These are phyloP conservation scores for Saguinus imperator DNA, from an alignment of 2,113 vertebrate species.

Conservation along the genomic window DNA sequence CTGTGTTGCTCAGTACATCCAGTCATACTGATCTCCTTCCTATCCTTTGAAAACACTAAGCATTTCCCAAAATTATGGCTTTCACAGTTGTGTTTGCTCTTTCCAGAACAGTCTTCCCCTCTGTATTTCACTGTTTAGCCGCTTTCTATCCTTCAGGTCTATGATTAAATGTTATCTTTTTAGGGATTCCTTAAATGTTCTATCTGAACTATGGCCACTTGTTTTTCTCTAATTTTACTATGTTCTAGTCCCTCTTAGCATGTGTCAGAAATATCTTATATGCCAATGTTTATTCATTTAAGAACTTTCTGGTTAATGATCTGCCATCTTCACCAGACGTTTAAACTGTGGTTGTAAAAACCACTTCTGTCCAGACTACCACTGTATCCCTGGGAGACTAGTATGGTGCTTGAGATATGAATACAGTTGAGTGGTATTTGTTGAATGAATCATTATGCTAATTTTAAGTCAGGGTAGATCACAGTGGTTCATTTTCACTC, in stretches of 20 bases:
- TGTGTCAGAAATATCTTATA: neutral
- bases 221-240: neutral
- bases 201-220: neutral
- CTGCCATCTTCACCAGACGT: neutral
- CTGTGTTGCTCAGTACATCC: neutral
- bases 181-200: neutral
- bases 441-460: slow-evolving; percentile 32
- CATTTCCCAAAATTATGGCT: neutral
- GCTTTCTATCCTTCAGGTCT: neutral
- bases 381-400: neutral
- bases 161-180: neutral
- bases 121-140: neutral
- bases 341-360: neutral
- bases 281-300: neutral
- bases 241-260: neutral
- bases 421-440: neutral
- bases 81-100: neutral
- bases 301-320: neutral
- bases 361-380: neutral
- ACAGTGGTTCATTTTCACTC: neutral
- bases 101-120: neutral
- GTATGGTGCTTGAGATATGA: neutral
- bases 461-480: slow-evolving; percentile 1
- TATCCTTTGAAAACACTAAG: slow-evolving; percentile 20
- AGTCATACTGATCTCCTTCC: neutral